Conservation (phyloP, 2,888 invertebrate species). For the Erebia aethiops region DNA sequence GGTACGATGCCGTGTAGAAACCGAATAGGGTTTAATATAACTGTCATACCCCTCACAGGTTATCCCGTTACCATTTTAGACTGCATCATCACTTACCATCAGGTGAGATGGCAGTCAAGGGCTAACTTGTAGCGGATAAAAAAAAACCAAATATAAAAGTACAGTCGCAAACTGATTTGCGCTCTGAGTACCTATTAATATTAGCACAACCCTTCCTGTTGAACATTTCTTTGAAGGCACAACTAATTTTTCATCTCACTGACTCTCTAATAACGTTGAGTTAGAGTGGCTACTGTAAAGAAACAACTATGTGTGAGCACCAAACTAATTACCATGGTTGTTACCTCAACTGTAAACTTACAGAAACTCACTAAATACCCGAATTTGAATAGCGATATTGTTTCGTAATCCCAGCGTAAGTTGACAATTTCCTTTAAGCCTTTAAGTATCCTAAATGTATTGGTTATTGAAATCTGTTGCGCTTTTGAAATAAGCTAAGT, state of each 20-base stretch:
- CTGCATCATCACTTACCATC: too few species aligned
- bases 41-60: too few species aligned
- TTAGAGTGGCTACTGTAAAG: conserved; percentile 39
- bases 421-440: conserved; percentile 39
- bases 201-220: background rate
- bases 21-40: too few species aligned
- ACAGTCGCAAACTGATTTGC: too few species aligned
- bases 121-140: too few species aligned
- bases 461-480: conserved; percentile 30
- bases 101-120: too few species aligned
- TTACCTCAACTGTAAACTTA: conserved; percentile 51
- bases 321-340: conserved; percentile 53
- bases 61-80: too few species aligned
- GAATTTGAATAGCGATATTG: conserved; percentile 44
- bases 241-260: conserved; percentile 30
- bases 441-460: conserved; percentile 30
- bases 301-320: conserved; percentile 43
- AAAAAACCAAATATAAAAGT: too few species aligned
- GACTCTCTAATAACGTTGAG: conserved; percentile 30
- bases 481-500: conserved; percentile 28
- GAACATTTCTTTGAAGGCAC: conserved; percentile 26
- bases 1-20: too few species aligned
- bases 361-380: conserved; percentile 49
- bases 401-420: conserved; percentile 43
- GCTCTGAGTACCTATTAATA: too few species aligned